phyloP scores from a whole-genome alignment of 2,113 vertebrate genomes.

The Leucoraja erinaceus region DNA sequence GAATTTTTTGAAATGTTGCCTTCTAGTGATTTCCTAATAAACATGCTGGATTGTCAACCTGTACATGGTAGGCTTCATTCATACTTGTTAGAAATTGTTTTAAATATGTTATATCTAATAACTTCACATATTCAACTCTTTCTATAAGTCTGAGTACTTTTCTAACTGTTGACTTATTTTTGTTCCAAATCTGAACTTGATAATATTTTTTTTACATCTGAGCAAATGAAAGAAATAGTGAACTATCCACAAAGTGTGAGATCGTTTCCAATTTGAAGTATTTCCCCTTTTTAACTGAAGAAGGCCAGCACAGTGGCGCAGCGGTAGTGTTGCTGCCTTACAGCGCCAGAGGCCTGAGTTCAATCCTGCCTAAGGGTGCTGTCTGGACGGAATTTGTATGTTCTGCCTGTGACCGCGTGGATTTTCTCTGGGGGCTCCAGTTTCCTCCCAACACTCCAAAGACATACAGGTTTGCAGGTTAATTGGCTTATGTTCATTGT shows the following conservation, averaged over 20 bases:
- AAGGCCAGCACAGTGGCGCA: background rate
- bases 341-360: too few relatives aligned
- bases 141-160: background rate
- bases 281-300: background rate
- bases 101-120: background rate
- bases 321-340: too few relatives aligned
- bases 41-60: slow-evolving; percentile 85
- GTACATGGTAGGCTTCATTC: slow-evolving; percentile 71
- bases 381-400: too few relatives aligned
- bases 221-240: background rate
- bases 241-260: background rate
- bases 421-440: too few relatives aligned
- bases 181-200: too few relatives aligned
- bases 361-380: too few relatives aligned
- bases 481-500: too few relatives aligned
- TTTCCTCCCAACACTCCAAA: too few relatives aligned
- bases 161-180: background rate
- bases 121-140: background rate
- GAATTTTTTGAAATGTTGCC: slow-evolving; percentile 94
- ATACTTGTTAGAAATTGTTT: background rate
- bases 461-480: too few relatives aligned
- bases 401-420: too few relatives aligned
- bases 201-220: background rate
- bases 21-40: slow-evolving; percentile 89
- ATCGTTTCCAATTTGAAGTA: background rate